Evolutionary conservation across 2,888 invertebrate species (phyloP).

Genomic region (Rotaria socialis): DNA sequence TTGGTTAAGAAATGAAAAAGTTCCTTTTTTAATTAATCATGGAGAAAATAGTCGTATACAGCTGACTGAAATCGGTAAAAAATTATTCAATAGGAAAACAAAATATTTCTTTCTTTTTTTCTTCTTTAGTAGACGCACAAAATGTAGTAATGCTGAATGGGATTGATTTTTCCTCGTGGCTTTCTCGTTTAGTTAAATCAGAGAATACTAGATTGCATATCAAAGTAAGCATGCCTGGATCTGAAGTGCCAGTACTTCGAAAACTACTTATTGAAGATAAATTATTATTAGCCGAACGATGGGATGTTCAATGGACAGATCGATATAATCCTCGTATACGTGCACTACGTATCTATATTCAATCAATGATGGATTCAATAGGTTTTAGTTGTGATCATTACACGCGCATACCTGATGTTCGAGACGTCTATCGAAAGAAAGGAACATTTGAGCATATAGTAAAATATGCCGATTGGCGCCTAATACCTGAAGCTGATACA

Average conservation of each 20-base stretch:
- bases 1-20: background rate
- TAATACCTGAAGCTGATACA: background rate
- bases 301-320: background rate
- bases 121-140: background rate
- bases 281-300: background rate
- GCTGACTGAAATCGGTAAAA: background rate
- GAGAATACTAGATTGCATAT: background rate
- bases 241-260: background rate
- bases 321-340: background rate
- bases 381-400: background rate
- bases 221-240: background rate
- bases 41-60: background rate
- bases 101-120: background rate
- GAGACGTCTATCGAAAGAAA: background rate
- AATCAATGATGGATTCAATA: background rate
- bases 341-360: background rate
- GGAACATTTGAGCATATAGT: background rate
- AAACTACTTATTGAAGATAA: background rate
- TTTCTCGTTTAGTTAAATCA: background rate
- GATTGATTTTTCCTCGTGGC: background rate
- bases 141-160: background rate
- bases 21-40: background rate
- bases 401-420: background rate
- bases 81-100: too few species aligned
- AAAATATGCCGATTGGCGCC: background rate